Percentiles rank a stretch among this genome's conserved stretches.
Evolutionary conservation across 2,888 invertebrate species (phyloP).

Genomic region (Cataglyphis livida): DNA sequence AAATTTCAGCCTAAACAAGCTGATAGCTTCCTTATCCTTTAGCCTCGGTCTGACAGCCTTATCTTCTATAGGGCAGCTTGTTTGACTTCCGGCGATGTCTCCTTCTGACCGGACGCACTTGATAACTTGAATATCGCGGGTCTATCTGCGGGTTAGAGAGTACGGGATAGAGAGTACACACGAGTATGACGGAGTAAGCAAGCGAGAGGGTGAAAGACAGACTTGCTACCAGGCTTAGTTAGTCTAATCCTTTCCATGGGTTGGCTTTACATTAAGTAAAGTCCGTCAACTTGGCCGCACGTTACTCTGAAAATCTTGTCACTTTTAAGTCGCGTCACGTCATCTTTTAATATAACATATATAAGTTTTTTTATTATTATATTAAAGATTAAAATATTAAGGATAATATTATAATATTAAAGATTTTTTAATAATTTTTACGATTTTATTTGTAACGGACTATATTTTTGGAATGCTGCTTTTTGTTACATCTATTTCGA

Average conservation of each 20-base stretch:
- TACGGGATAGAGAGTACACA: neutral
- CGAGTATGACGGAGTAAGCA: constrained; percentile 40
- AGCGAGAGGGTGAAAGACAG: constrained; percentile 48
- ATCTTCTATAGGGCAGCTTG: constrained; percentile 82
- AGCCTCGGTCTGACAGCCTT: constrained; percentile 71
- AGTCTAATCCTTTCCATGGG: constrained; percentile 81
- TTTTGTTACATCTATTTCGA: neutral
- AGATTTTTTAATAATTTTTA: neutral
- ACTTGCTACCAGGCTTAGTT: constrained; percentile 75
- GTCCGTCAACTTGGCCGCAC: constrained; percentile 67
- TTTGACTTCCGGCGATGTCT: constrained; percentile 82
- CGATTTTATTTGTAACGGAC: neutral
- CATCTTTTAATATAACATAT: neutral
- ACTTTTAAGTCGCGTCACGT: neutral
- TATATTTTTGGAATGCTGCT: neutral
- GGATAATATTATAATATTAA: neutral
- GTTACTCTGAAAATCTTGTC: constrained; percentile 50
- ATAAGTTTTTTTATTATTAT: neutral
- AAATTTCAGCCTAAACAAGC: constrained; percentile 71
- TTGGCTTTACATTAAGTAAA: constrained; percentile 76
- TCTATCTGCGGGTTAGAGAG: constrained; percentile 57
- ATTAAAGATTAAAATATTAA: neutral
- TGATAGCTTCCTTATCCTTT: constrained; percentile 67
- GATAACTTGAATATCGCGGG: constrained; percentile 81
- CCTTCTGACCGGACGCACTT: constrained; percentile 83